These are phyloP conservation scores for Passer domesticus DNA, from an alignment of 2,113 vertebrate species.

Conservation along the genomic window DNA sequence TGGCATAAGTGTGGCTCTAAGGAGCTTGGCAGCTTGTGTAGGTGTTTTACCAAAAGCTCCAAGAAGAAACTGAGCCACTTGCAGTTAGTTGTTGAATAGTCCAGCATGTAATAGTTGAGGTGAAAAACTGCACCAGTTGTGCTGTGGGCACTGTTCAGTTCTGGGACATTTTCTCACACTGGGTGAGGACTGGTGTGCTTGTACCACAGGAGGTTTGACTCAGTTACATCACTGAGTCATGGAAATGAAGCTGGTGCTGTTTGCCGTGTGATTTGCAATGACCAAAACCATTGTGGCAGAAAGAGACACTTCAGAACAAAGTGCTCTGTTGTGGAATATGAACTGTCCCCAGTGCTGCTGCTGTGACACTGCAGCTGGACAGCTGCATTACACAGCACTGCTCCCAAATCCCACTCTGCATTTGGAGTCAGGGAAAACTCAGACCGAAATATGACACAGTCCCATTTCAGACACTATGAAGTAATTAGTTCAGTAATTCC, in stretches of 20 bases:
- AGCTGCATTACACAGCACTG: not conserved
- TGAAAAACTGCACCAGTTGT: not conserved
- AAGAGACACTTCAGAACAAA: not conserved
- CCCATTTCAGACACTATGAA: not conserved
- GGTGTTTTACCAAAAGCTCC: not conserved
- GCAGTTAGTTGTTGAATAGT: not conserved
- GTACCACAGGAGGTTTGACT: not conserved
- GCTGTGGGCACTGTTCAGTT: not conserved
- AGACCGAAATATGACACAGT: not conserved
- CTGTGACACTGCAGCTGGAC: not conserved
- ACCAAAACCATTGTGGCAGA: not conserved
- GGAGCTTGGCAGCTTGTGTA: not conserved
- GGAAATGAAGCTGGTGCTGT: not conserved
- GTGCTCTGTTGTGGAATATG: not conserved
- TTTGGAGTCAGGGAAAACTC: not conserved
- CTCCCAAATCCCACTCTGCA: not conserved
- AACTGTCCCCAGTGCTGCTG: not conserved
- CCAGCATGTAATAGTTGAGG: not conserved
- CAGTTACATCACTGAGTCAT: not conserved
- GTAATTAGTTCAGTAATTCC: not conserved
- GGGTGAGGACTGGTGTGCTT: not conserved
- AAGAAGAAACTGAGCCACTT: rapidly evolving
- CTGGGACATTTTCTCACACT: not conserved
- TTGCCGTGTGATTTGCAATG: not conserved
- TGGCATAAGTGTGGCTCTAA: not conserved